These are phyloP conservation scores for Poecilia wingei DNA, from an alignment of 2,797 vertebrate species.

Conservation along the genomic window DNA sequence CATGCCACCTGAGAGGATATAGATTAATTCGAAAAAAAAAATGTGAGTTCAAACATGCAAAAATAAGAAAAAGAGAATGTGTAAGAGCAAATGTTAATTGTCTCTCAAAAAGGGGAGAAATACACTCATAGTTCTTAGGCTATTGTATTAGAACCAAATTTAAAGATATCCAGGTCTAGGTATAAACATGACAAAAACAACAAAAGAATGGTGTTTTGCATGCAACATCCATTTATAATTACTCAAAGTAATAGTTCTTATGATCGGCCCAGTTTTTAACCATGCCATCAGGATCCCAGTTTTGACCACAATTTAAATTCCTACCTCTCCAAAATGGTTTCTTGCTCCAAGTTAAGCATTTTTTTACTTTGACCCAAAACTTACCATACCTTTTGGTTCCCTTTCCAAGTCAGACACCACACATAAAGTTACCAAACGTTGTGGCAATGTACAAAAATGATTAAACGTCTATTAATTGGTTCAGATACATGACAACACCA, in stretches of 20 bases:
- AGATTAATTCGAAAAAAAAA: conserved; percentile 29
- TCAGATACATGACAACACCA: neutral
- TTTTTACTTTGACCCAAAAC: conserved; percentile 71
- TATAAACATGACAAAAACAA: neutral
- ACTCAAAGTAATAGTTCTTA: conserved; percentile 16
- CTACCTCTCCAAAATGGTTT: conserved; percentile 78
- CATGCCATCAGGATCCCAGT: conserved; percentile 32
- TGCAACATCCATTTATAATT: conserved; percentile 40
- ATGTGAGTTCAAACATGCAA: conserved; percentile 58
- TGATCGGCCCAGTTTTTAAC: conserved; percentile 20
- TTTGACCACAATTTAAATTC: conserved; percentile 58
- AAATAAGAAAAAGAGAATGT: conserved; percentile 33
- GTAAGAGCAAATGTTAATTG: conserved; percentile 24
- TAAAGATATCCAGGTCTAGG: conserved; percentile 1
- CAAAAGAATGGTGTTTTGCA: conserved; percentile 21
- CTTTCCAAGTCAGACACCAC: conserved; percentile 74
- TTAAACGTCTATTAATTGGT: conserved; percentile 17
- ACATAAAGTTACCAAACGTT: conserved; percentile 61
- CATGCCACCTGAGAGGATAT: conserved; percentile 44
- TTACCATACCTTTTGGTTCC: conserved; percentile 76
- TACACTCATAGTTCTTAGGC: conserved; percentile 35
- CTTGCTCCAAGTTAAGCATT: conserved; percentile 63
- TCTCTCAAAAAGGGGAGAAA: conserved; percentile 45
- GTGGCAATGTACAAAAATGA: conserved; percentile 74
- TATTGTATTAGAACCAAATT: neutral